Base-by-base conservation (phyloP, 2,797 vertebrate genomes). In the Acridotheres tristis region DNA sequence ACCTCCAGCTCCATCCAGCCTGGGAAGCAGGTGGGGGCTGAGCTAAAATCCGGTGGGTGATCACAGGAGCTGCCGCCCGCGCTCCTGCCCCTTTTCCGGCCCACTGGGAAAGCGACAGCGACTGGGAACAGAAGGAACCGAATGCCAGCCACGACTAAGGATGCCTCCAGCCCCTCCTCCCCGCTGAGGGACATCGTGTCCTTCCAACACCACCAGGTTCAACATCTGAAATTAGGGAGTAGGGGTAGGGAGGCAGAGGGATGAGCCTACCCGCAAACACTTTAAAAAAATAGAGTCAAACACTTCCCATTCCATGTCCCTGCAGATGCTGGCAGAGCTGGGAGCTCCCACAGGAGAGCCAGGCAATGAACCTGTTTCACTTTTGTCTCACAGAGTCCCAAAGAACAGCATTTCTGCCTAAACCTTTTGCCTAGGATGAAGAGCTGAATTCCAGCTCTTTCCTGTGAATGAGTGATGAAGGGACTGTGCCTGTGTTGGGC, bases 121-220 rank as follows among this genome's bases (percentile, higher is more conserved):
- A 30, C 22, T 1, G 16, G 40, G 40, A 40, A 40, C 40, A 40
- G 40, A 40, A 40, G 48, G 88, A 86, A 11, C 16, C 5, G 4
- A 43, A 65, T 47, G 38, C 51, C 90, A 87, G 77, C 12, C 67
- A 7, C 47, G 20, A 11, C 5, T 3, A 3, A 50, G 30, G 68
- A 6, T 71, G 50, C 34, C 53, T 69, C 32, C 84, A 48, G 42
- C 15, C 20, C 21, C 3, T 38, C 25, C 62, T 90, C 19, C 50
- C 17, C 0, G 0, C 30, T 0, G 2, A 30, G 54, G 84, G 58
- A 85, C 9, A 1, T 6, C 0, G 0, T 47, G 65, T 57, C 85
- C 79, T 94, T 88, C 76, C 79, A 72, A 6, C 42, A 22, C 2
- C 34, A 22, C 25, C n/a, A 8, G 26, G 5, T 43, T 69, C 55